These are phyloP conservation scores for Casuarius casuarius DNA, from an alignment of 2,113 vertebrate species.

Conservation along the genomic window DNA sequence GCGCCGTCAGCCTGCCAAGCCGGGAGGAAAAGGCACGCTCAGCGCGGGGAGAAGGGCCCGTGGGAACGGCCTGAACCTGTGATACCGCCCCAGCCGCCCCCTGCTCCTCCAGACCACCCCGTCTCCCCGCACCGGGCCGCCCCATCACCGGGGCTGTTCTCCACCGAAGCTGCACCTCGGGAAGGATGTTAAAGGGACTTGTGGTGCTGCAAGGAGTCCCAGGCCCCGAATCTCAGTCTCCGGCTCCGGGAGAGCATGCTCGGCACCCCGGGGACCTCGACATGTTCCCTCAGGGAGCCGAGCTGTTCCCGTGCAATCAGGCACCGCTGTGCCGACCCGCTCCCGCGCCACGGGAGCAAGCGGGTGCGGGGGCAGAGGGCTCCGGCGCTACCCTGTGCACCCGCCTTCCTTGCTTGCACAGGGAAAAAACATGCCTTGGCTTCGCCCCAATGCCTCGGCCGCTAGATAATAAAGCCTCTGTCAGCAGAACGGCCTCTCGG, in stretches of 20 bases:
- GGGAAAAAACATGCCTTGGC: not conserved
- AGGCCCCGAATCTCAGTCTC: not conserved
- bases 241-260: not conserved
- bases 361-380: not conserved
- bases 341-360: not conserved
- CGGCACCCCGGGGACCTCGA: not conserved
- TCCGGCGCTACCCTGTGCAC: not conserved
- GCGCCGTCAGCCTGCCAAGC: conserved; percentile 81
- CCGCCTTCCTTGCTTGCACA: no score
- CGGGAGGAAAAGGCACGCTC: conserved; percentile 22
- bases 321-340: not conserved
- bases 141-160: not conserved
- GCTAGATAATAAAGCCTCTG: not conserved
- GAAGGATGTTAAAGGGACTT: not conserved
- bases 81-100: not conserved
- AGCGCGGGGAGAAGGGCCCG: not conserved
- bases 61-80: not conserved
- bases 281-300: not conserved
- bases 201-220: not conserved
- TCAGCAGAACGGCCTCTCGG: not conserved
- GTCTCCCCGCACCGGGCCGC: not conserved
- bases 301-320: not conserved
- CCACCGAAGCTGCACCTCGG: not conserved
- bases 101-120: not conserved
- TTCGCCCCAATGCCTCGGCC: not conserved